A percentile compares a stretch with the other conserved stretches of the same genome.
Evolutionary conservation across 2,888 invertebrate species (phyloP).

Genomic region (Sphaeridia pumilis): DNA sequence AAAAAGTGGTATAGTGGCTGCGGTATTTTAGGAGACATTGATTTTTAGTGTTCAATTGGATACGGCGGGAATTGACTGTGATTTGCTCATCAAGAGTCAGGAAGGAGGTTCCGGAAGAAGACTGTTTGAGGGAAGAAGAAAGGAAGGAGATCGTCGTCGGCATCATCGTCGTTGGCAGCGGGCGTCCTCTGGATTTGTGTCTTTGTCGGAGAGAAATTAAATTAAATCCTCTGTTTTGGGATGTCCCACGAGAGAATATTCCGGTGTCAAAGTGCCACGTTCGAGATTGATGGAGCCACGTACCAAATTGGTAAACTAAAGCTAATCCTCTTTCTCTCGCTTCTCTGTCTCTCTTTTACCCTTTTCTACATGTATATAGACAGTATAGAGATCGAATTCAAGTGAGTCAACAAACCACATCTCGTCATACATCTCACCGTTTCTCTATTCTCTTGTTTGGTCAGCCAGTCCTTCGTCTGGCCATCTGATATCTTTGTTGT

Average conservation of each 20-base stretch:
- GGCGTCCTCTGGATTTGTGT: background rate
- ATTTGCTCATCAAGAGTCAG: too few species aligned
- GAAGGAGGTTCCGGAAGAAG: background rate
- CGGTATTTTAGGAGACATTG: too few species aligned
- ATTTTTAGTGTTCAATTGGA: too few species aligned
- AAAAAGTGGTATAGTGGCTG: too few species aligned
- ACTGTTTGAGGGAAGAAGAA: background rate
- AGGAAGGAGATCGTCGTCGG: background rate
- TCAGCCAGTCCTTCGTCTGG: too few species aligned
- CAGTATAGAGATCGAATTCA: background rate
- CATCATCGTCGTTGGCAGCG: too few species aligned
- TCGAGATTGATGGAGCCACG: conserved; percentile 72
- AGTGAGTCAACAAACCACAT: background rate
- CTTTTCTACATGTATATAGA: too few species aligned
- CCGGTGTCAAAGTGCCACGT: conserved; percentile 69
- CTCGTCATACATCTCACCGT: too few species aligned
- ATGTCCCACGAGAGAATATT: conserved; percentile 36
- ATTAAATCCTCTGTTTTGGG: conserved; percentile 1
- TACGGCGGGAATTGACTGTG: too few species aligned
- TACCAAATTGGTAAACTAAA: conserved; percentile 65
- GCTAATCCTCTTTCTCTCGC: conserved; percentile 2
- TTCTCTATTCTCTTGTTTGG: background rate
- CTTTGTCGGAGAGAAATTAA: background rate
- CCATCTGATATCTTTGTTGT: too few species aligned
- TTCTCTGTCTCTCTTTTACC: too few species aligned